These are phyloP conservation scores for Pecten maximus DNA, from an alignment of 2,888 invertebrate species.

Conservation along the genomic window DNA sequence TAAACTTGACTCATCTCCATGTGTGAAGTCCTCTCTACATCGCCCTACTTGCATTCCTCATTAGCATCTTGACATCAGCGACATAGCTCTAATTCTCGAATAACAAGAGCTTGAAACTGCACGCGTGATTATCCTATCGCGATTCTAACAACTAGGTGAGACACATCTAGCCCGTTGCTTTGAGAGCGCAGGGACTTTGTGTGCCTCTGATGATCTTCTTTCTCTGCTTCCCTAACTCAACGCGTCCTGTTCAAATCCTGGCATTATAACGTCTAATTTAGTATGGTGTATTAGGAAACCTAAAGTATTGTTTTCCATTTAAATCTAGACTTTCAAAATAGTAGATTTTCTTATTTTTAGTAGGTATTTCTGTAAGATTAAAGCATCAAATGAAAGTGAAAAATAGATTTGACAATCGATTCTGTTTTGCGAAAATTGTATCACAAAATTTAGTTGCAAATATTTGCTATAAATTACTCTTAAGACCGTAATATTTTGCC, in stretches of 20 bases:
- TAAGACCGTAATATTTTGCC: no score
- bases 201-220: slow-evolving; percentile 56
- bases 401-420: no score
- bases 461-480: no score
- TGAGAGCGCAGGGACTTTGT: slow-evolving; percentile 70
- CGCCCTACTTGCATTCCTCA: not conserved
- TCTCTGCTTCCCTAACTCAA: not conserved
- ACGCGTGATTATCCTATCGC: not conserved
- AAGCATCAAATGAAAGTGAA: no score
- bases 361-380: not conserved
- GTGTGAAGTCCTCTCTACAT: slow-evolving; percentile 27
- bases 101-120: not conserved
- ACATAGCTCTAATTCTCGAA: not conserved
- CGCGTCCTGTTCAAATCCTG: not conserved
- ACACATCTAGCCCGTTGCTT: slow-evolving; percentile 69
- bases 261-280: not conserved
- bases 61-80: not conserved
- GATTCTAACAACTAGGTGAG: slow-evolving; percentile 27
- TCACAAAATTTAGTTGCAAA: no score
- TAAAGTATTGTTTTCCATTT: not conserved
- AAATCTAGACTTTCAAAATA: not conserved
- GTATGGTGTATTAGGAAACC: not conserved
- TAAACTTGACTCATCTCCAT: not conserved
- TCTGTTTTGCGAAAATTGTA: no score
- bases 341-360: not conserved